Base-by-base conservation (phyloP, 2,113 vertebrate genomes). In the Stigmatopora argus region DNA sequence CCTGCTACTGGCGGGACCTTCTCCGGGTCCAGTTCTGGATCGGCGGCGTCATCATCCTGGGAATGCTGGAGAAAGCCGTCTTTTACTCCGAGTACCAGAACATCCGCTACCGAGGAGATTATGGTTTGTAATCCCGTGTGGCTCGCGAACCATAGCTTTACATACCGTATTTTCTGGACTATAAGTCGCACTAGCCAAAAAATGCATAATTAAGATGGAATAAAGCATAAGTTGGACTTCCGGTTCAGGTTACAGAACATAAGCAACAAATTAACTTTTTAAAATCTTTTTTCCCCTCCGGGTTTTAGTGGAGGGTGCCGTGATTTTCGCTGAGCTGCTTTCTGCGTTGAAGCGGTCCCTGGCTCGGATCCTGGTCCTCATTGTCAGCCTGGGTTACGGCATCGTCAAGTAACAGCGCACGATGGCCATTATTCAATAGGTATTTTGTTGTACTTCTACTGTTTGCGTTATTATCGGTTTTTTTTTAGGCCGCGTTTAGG, bases 11-110 rank as follows among this genome's bases (percentile, higher is more conserved):
- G 95, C 88, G 91, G 72, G 95, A 98, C 76, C 91, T 98, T 57
- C 81, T 97, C 71, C 88, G 95, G 80, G 95, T 98, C 85, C 95
- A 98, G 89, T 97, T 95, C 89, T 98, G 95, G 95, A 95, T 98
- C 44, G 94, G 95, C 0, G 94, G 93, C 0, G 95, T 98, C 71
- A 98, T 98, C 82, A 93, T 97, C 78, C 88, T 98, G 62, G 95
- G 95, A 49, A 96, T 98, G 94, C 87, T 98, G 0, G 95, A 98
- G 80, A 98, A 98, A 78, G 95, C 95, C 0, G 95, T 98, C n/a
- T 98, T 98, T 81, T 98, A 98, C 82, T 96, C 95, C 0, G 95
- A 96, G 72, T 97, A 94, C 85, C 94, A 96, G 89, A 97, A 92
- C 70, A 95, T 97, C 68, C 92, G 93, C 46, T 95, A 96, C 85